Percentiles rank a stretch among this genome's conserved stretches.
phyloP scores from a whole-genome alignment of 2,797 vertebrate genomes.

The Mus caroli region DNA sequence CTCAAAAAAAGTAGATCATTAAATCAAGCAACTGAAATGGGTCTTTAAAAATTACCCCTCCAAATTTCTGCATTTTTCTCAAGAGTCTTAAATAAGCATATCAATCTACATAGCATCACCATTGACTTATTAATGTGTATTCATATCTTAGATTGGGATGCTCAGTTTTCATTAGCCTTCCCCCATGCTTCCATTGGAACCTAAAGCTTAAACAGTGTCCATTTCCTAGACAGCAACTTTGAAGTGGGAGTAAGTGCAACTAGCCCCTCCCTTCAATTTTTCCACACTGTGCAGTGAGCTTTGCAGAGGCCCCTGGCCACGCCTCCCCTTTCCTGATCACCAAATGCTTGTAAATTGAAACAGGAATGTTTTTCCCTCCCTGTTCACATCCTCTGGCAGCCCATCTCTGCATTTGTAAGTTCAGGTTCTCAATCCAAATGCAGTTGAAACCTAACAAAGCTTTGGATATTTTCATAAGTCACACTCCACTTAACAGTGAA shows the following conservation, averaged over 20 bases:
- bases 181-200: neutral
- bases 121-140: slow-evolving; percentile 75
- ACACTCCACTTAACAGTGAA: neutral
- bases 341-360: slow-evolving; percentile 2
- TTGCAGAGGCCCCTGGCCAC: slow-evolving; percentile 35
- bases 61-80: slow-evolving; percentile 73
- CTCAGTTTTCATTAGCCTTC: slow-evolving; percentile 67
- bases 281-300: slow-evolving; percentile 43
- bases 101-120: slow-evolving; percentile 79
- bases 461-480: neutral
- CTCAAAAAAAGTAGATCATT: slow-evolving; percentile 79
- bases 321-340: slow-evolving; percentile 36
- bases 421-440: neutral
- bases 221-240: slow-evolving; percentile 63
- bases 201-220: slow-evolving; percentile 32
- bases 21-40: slow-evolving; percentile 76
- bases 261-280: slow-evolving; percentile 47
- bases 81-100: slow-evolving; percentile 80
- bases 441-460: neutral
- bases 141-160: slow-evolving; percentile 69
- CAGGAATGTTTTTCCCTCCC: neutral
- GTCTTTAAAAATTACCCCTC: slow-evolving; percentile 69
- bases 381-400: neutral
- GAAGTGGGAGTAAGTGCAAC: slow-evolving; percentile 52
- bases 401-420: neutral